These are phyloP conservation scores for Lithodes maja DNA, from an alignment of 2,888 invertebrate species.

Conservation along the genomic window DNA sequence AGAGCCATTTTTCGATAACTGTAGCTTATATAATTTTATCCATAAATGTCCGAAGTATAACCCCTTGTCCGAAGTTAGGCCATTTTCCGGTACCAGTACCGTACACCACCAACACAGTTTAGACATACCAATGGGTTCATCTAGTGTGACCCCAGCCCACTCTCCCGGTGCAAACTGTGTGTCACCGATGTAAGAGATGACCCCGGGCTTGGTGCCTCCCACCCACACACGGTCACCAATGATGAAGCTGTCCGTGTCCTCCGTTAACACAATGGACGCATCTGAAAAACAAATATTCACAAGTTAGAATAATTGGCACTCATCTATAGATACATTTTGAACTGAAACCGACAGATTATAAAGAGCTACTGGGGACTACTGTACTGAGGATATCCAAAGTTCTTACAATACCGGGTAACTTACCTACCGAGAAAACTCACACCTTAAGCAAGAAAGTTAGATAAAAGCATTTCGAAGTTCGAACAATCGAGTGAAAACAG, in stretches of 20 bases:
- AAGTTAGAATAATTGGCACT: neutral
- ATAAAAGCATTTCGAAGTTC: no score
- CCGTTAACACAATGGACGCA: slow-evolving; percentile 80
- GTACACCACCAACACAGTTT: no score
- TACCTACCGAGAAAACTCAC: no score
- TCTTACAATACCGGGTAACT: no score
- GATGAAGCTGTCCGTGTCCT: slow-evolving; percentile 95
- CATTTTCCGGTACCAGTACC: no score
- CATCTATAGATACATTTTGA: neutral
- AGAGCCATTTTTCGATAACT: no score
- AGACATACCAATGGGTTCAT: slow-evolving; percentile 84
- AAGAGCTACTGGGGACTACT: neutral
- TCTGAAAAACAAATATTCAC: slow-evolving; percentile 44
- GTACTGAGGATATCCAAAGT: no score
- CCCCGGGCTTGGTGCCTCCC: slow-evolving; percentile 91
- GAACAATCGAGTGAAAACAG: no score
- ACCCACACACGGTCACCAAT: slow-evolving; percentile 97
- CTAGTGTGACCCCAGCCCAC: slow-evolving; percentile 98
- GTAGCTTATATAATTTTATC: no score
- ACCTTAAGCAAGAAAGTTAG: no score
- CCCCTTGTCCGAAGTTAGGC: no score
- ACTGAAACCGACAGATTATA: neutral
- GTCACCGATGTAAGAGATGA: slow-evolving; percentile 91
- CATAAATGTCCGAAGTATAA: no score
- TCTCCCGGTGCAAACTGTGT: slow-evolving; percentile 98